Base-by-base conservation (phyloP, 2,797 vertebrate genomes). In the Bovichtus diacanthus region DNA sequence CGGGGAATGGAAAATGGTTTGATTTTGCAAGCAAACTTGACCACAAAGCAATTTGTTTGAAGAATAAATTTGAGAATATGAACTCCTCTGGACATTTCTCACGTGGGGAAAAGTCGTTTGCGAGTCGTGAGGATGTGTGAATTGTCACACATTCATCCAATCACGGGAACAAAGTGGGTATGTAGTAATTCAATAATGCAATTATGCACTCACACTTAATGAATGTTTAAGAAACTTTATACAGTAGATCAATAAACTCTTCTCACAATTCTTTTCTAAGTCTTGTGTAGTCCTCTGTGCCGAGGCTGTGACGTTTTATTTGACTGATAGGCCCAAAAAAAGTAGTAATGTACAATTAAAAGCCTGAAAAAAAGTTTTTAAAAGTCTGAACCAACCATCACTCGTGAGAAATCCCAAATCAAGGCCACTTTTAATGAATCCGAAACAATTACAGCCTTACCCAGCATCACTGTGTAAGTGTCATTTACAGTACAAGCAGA, bases 201-300 rank as follows among this genome's bases (percentile, higher is more conserved):
- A 80, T 86, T 80, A 80, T 77, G 60, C 78, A 79, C 38, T 70
- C 70, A 80, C 76, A 60, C 70, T 60, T 64, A 84, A 71, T 77
- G 61, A 80, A 82, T 84, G 67, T 72, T 88, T 76, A 56, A 67
- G 80, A 82, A 74, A 23, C 54, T 71, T 82, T 18, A 71, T 69
- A 63, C 36, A 55, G 73, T 65, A 19, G 70, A 81, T 83, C 86
- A 59, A 86, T 90, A 62, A 76, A 80, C 70, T 76, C 70, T 85
- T 75, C 38, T 34, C 50, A 64, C 76, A 70, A 31, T 38, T 71
- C 23, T 18, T 54, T 81, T 61, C 13, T 54, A 81, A 60, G 27
- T 21, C 59, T 65, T 21, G 11, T 51, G 0, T 38, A 41, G 16
- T 38, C 18, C 38, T 60, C 31, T 70, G 19, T 79, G 46, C 44